phyloP scores from a whole-genome alignment of 2,113 vertebrate genomes.

The Tachuris rubrigastra region DNA sequence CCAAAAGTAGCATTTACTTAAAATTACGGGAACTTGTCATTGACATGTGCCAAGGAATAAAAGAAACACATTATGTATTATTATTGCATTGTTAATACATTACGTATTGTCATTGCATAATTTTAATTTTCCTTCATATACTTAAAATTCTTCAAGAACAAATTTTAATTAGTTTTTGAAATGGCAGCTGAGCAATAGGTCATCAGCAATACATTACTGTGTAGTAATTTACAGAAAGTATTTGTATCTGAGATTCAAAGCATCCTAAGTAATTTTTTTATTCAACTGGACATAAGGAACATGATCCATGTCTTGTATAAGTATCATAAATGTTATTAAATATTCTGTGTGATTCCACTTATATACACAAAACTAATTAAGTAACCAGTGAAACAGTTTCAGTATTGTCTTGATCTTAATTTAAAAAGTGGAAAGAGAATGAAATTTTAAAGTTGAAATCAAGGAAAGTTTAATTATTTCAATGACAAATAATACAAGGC shows the following conservation, averaged over 20 bases:
- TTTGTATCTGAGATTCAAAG: not conserved
- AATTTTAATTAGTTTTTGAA: not conserved
- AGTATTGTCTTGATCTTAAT: not conserved
- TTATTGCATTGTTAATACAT: not conserved
- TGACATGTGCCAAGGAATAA: not conserved
- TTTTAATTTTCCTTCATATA: not conserved
- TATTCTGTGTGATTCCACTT: not conserved
- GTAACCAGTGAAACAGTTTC: not conserved
- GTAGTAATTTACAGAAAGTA: not conserved
- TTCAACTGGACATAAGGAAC: not conserved
- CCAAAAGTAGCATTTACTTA: not conserved
- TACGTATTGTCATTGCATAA: not conserved
- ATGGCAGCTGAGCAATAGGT: not conserved
- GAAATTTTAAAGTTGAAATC: not conserved
- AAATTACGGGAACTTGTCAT: not conserved
- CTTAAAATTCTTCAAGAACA: not conserved
- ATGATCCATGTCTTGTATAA: not conserved
- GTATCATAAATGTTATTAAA: not conserved
- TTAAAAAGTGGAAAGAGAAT: not conserved
- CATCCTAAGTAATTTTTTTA: not conserved
- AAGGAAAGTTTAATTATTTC: not conserved
- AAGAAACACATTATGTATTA: not conserved
- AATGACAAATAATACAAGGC: not conserved
- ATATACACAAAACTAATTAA: not conserved
- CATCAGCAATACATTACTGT: not conserved